These are phyloP conservation scores for Mergus octosetaceus DNA, from an alignment of 2,797 vertebrate genomes.

Conservation along the genomic window DNA sequence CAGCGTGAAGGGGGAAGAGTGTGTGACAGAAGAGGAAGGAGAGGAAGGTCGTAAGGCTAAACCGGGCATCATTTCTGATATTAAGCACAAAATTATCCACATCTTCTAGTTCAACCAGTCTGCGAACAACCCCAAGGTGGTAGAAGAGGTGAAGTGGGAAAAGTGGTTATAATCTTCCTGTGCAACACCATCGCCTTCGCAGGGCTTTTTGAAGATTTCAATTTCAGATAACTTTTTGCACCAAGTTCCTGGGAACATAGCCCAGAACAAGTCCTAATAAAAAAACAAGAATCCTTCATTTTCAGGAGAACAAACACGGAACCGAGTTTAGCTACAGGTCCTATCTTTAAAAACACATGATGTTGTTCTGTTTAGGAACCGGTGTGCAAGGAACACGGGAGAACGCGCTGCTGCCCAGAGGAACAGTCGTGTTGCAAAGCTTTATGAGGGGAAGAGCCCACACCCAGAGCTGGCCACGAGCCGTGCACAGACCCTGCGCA, in stretches of 20 bases:
- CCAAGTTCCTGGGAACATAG: neutral
- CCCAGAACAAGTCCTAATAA: neutral
- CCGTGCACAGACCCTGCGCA: fast-evolving
- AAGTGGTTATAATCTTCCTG: neutral
- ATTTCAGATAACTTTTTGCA: neutral
- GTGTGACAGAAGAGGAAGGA: neutral
- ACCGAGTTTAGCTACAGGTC: neutral
- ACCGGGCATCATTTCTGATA: neutral
- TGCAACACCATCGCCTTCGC: neutral
- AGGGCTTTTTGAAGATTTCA: neutral
- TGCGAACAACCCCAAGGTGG: neutral
- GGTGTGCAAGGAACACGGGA: neutral
- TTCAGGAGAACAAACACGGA: neutral
- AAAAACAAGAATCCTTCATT: neutral
- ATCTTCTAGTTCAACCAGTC: neutral
- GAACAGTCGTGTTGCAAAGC: neutral
- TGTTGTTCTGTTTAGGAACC: neutral
- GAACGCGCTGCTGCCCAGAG: neutral
- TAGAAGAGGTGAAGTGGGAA: neutral
- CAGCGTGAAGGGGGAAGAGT: neutral
- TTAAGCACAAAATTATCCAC: neutral
- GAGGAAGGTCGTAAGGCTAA: neutral
- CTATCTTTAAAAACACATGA: neutral
- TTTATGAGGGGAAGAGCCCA: conserved; percentile 18
- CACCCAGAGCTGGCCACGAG: neutral